These are phyloP conservation scores for Euplagia quadripunctaria DNA, from an alignment of 2,888 invertebrate genomes.

Conservation along the genomic window DNA sequence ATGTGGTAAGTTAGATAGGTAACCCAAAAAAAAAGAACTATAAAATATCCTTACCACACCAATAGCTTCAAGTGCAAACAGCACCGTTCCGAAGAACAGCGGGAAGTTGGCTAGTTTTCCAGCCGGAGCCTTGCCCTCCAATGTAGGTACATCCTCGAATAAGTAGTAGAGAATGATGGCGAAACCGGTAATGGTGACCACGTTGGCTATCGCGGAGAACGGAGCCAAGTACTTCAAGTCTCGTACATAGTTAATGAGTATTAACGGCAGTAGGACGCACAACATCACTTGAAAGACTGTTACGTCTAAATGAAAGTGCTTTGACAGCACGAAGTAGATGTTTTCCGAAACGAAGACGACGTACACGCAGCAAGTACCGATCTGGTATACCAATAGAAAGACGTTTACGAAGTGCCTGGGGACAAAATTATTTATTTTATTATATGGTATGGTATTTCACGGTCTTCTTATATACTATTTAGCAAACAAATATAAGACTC, in stretches of 20 bases:
- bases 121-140: slow-evolving; percentile 88
- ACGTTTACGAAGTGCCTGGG: slow-evolving; percentile 91
- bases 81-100: slow-evolving; percentile 97
- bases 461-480: too few species aligned
- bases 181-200: slow-evolving; percentile 94
- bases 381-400: slow-evolving; percentile 95
- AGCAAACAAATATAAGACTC: too few species aligned
- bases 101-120: slow-evolving; percentile 92
- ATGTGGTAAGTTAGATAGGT: background rate
- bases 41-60: slow-evolving; percentile 90
- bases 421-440: slow-evolving; percentile 32
- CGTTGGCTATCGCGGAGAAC: slow-evolving; percentile 95
- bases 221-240: slow-evolving; percentile 96
- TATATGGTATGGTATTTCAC: background rate
- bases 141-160: slow-evolving; percentile 90
- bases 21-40: background rate
- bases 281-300: slow-evolving; percentile 90
- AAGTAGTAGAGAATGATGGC: slow-evolving; percentile 95
- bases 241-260: slow-evolving; percentile 93
- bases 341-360: slow-evolving; percentile 97
- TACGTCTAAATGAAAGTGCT: slow-evolving; percentile 82
- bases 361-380: slow-evolving; percentile 98
- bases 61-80: slow-evolving; percentile 98
- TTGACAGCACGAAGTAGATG: slow-evolving; percentile 89
- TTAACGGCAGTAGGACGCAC: slow-evolving; percentile 91